These are phyloP conservation scores for Prosopocoilus inquinatus DNA, from an alignment of 2,888 invertebrate genomes.

Conservation along the genomic window DNA sequence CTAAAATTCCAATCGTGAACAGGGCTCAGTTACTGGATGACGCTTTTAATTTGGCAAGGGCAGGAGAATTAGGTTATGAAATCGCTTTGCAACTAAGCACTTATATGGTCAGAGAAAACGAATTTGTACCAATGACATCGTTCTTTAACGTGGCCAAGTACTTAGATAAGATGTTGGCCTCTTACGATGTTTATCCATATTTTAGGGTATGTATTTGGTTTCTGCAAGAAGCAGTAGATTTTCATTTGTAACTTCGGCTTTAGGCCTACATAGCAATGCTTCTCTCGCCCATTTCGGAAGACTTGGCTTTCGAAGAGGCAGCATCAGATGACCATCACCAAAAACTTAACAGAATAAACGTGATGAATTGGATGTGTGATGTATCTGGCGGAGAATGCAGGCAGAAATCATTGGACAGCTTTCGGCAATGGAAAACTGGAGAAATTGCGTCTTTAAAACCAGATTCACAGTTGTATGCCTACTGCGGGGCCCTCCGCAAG, in stretches of 20 bases:
- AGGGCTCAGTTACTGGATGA: slow-evolving; percentile 55
- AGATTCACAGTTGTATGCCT: slow-evolving; percentile 7
- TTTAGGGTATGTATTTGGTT: background rate
- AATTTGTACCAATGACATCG: slow-evolving; percentile 34
- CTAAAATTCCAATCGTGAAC: slow-evolving; percentile 56
- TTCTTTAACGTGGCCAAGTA: slow-evolving; percentile 19
- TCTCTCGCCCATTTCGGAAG: background rate
- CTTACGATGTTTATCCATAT: background rate
- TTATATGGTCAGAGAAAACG: slow-evolving; percentile 58
- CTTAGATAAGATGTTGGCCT: background rate
- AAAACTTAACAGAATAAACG: slow-evolving; percentile 8
- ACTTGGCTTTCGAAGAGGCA: slow-evolving; percentile 1
- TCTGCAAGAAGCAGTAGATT: too few relatives aligned
- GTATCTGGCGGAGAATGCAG: slow-evolving; percentile 4
- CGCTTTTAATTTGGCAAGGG: slow-evolving; percentile 38
- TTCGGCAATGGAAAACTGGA: slow-evolving; percentile 18
- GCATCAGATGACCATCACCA: slow-evolving; percentile 3
- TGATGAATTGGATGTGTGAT: slow-evolving; percentile 6
- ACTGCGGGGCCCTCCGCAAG: slow-evolving; percentile 4
- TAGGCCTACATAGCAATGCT: too few relatives aligned
- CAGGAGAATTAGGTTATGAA: slow-evolving; percentile 56
- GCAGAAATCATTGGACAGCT: background rate
- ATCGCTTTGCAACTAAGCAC: slow-evolving; percentile 57
- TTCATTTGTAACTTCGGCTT: too few relatives aligned
- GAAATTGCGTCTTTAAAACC: background rate